These are phyloP conservation scores for Chrysocyon brachyurus DNA, from an alignment of 2,797 vertebrate genomes.

Conservation along the genomic window DNA sequence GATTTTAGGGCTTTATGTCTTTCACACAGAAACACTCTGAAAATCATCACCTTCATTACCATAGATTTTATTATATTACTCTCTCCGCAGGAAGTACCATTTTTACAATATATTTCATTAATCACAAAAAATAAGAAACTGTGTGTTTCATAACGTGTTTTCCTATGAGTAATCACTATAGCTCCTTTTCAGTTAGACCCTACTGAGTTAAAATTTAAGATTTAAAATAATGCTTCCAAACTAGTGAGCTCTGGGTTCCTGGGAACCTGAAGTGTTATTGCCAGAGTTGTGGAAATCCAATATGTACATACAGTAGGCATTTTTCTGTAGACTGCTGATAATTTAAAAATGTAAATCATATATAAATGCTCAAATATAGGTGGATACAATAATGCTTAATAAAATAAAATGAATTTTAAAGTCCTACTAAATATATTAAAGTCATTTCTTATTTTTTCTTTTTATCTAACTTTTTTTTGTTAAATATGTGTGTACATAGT, in stretches of 20 bases:
- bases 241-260: background rate
- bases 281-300: background rate
- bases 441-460: background rate
- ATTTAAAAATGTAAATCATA: background rate
- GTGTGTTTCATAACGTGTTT: background rate
- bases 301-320: background rate
- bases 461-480: background rate
- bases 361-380: background rate
- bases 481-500: background rate
- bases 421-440: background rate
- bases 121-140: conserved; percentile 40
- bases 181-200: background rate
- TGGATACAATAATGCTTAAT: background rate
- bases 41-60: conserved; percentile 52
- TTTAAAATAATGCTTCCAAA: conserved; percentile 29
- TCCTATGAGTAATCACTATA: conserved; percentile 14
- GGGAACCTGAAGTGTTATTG: background rate
- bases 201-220: conserved; percentile 35
- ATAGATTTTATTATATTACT: conserved; percentile 41
- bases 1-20: conserved; percentile 4
- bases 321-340: conserved; percentile 16
- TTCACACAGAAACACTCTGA: background rate
- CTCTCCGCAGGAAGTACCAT: background rate
- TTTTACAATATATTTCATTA: conserved; percentile 53
- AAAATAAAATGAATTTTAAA: conserved; percentile 24